Conservation (phyloP, 1,140 invertebrate species). For the Hypsibius dujardini region DNA sequence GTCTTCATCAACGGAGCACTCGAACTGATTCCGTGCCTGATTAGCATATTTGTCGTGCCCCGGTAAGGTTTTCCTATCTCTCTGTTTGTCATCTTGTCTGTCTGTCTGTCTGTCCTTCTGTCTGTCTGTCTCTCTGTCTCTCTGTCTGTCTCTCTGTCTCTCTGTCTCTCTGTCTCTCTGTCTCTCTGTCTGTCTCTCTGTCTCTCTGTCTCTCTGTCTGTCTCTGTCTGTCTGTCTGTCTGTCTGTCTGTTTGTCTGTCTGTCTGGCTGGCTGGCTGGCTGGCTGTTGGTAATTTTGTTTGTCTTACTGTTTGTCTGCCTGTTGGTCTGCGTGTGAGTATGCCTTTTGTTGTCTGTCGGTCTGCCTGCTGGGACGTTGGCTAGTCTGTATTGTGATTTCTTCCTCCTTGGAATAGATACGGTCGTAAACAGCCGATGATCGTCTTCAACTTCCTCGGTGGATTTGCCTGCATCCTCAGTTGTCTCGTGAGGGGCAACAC, state of each 20-base stretch:
- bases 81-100: no score
- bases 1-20: neutral
- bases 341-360: no score
- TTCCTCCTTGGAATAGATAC: neutral
- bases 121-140: no score
- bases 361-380: no score
- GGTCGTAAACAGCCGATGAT: slow-evolving; percentile 1
- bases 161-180: no score
- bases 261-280: neutral
- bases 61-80: neutral
- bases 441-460: neutral
- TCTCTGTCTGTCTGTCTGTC: no score
- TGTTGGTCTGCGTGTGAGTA: neutral
- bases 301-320: no score
- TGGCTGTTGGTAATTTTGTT: no score
- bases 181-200: neutral
- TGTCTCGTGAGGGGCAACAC: neutral
- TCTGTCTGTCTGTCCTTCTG: no score
- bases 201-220: no score
- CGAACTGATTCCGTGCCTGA: neutral
- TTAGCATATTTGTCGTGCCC: neutral
- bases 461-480: neutral
- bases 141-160: no score
- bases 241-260: neutral
- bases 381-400: no score